A percentile compares a stretch with the other conserved stretches of the same genome.
Conservation (phyloP, 2,113 vertebrate species). For the Mormyrus iriodes region DNA sequence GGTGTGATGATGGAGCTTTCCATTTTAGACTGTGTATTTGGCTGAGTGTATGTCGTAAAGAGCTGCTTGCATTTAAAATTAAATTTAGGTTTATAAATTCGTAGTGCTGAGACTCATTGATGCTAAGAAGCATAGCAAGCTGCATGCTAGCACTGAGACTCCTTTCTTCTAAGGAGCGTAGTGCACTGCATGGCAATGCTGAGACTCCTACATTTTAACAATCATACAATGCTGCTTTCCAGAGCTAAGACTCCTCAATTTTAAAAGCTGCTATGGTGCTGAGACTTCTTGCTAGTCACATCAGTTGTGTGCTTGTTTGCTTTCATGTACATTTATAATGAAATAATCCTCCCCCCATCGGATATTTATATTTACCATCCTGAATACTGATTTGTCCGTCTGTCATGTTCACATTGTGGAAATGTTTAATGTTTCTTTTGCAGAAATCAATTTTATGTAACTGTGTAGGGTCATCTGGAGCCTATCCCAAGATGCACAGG, state of each 20-base stretch:
- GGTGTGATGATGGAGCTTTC: background rate
- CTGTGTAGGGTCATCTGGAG: background rate
- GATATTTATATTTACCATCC: background rate
- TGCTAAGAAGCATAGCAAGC: conserved; percentile 63
- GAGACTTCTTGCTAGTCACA: conserved; percentile 3
- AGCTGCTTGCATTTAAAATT: conserved; percentile 61
- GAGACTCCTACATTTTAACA: background rate
- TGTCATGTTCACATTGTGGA: background rate
- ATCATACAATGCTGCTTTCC: background rate
- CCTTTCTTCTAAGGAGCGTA: conserved; percentile 44
- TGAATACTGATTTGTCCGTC: background rate
- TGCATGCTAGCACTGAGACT: conserved; percentile 58
- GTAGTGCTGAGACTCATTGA: conserved; percentile 58
- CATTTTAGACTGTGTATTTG: background rate
- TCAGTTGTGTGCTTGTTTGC: conserved; percentile 32
- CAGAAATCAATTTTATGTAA: background rate
- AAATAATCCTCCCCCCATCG: conserved; percentile 37
- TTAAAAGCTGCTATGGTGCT: background rate
- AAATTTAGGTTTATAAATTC: conserved; percentile 43
- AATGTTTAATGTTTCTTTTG: background rate
- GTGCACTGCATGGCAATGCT: background rate
- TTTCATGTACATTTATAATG: conserved; percentile 43
- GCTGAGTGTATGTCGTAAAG: conserved; percentile 52
- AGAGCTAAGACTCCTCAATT: background rate
- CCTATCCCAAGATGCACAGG: background rate